Evolutionary conservation across 2,797 vertebrate species (phyloP).

Genomic region (Helarctos malayanus): DNA sequence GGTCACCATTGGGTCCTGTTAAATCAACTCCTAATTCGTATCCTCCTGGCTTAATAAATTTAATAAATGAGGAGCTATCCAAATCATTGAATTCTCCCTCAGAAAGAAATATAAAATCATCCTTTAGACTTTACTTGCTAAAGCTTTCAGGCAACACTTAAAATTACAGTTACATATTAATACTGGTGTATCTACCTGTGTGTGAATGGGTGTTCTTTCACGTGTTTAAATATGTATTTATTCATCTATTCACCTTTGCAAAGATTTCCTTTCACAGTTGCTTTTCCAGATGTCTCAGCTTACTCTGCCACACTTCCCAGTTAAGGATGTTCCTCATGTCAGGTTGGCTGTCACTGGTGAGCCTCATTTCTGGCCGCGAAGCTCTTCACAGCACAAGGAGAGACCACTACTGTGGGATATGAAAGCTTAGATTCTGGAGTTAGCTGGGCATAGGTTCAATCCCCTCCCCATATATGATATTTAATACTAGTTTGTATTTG

Average conservation of each 20-base stretch:
- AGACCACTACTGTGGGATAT: rapidly evolving
- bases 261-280: background rate
- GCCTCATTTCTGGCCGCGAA: rapidly evolving
- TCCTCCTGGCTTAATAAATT: constrained; percentile 10
- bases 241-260: background rate
- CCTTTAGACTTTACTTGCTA: background rate
- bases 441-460: background rate
- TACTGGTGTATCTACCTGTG: background rate
- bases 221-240: background rate
- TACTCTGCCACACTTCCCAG: background rate
- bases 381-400: background rate
- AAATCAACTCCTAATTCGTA: background rate
- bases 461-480: background rate
- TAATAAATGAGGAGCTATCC: background rate
- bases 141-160: background rate
- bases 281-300: background rate
- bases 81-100: constrained; percentile 7
- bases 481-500: background rate
- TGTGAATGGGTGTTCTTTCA: background rate
- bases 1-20: background rate
- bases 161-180: background rate
- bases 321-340: background rate
- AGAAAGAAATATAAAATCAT: background rate
- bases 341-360: background rate
- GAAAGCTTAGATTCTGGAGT: background rate